Conservation (phyloP, 1,140 invertebrate species). For the Drosophila teissieri region DNA sequence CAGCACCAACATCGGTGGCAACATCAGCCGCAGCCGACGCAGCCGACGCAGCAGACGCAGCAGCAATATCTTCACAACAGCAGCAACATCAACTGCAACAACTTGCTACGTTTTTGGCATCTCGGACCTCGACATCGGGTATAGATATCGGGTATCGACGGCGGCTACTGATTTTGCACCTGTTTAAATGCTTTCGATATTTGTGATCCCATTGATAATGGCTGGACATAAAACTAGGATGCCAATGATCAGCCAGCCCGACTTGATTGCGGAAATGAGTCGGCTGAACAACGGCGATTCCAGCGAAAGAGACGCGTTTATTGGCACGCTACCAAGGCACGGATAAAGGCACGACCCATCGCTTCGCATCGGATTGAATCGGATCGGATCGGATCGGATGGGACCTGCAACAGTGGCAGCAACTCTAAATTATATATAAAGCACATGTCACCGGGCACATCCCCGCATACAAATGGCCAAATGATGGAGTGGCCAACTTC, state of each 20-base stretch:
- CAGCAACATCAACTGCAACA: constrained; percentile 25
- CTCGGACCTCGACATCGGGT: constrained; percentile 40
- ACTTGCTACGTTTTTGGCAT: constrained; percentile 50
- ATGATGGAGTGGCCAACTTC: constrained; percentile 62
- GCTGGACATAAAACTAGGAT: constrained; percentile 81
- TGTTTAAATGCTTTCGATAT: constrained; percentile 66
- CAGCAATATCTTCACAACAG: constrained; percentile 8
- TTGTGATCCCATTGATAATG: constrained; percentile 78
- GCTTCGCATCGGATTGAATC: constrained; percentile 24
- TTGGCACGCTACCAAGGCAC: constrained; percentile 68
- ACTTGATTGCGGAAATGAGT: constrained; percentile 73
- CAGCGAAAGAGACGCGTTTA: constrained; percentile 60
- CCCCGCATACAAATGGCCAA: constrained; percentile 71
- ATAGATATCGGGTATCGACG: constrained; percentile 76
- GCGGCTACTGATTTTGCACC: constrained; percentile 76
- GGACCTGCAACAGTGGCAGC: constrained; percentile 62
- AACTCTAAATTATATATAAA: constrained; percentile 84
- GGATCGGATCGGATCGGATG: constrained; percentile 11
- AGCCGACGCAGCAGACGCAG: constrained; percentile 6
- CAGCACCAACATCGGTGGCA: constrained; percentile 15
- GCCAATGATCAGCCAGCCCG: constrained; percentile 29
- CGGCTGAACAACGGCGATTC: constrained; percentile 47
- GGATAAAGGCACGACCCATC: constrained; percentile 56
- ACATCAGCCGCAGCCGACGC: background rate
- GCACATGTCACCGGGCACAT: constrained; percentile 80